Evolutionary conservation across 2,113 vertebrate genomes (phyloP), one percentile per base, ranked within the genome.

Genomic region (Geothlypis trichas): DNA sequence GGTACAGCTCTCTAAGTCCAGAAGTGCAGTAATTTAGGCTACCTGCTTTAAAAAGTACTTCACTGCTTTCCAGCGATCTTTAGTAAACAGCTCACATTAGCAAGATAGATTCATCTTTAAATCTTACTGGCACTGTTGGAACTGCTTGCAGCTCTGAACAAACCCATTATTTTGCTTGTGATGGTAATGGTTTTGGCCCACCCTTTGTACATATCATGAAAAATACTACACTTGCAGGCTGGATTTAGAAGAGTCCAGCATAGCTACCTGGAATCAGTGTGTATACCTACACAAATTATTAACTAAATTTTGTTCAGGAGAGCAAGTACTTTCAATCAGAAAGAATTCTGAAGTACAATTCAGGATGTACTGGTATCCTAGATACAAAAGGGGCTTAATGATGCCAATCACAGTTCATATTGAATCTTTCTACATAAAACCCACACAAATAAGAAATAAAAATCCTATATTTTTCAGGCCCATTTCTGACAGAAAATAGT

Each of bases 371-470:
- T 80, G 51, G 82, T 94, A 88, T 96, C 81, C 90, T 87, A 63
- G 87, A 88, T 88, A 94, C 78, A 74, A 77, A 85, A 93, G 46
- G n/a, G 47, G 22, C 35, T 87, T 80, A 83, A 90, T 96, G 33
- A 83, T 94, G 81, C 89, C 86, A 91, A 63, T 90, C 19, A 11
- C 51, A n/a, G 55, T 80, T 95, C 30, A 4, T 63, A 68, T 75
- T 77, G 67, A 76, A 77, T 63, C 41, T 58, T 93, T 91, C 49
- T 21, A 65, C 68, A 47, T 57, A 65, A 95, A 85, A 39, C 47
- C 82, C 78, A 91, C 91, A 91, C 23, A 69, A 95, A 76, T 8
- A 87, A 10, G 51, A 85, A 95, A 93, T 82, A 87, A 96, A 91
- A 95, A 46, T 69, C n/a, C 37, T 73, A 3, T 89, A 66, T 91